Percentiles rank a stretch among this genome's conserved stretches.
These are phyloP conservation scores for Drosophila seguyi DNA, from an alignment of 1,140 invertebrate genomes.

Conservation along the genomic window DNA sequence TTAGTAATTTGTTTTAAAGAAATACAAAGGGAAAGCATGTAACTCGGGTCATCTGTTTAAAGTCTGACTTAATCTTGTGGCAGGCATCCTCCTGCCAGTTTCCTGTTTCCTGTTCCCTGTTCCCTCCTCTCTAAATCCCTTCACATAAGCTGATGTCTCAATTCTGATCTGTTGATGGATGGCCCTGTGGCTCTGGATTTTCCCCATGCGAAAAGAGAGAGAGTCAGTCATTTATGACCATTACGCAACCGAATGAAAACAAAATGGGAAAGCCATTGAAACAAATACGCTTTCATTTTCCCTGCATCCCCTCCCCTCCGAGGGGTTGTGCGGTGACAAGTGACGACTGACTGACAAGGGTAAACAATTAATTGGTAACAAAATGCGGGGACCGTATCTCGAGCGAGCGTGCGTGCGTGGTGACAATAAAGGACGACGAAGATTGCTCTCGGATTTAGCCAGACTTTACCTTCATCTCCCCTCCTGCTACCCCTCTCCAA, in stretches of 20 bases:
- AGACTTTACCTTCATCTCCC: not conserved
- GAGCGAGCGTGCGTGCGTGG: slow-evolving; percentile 9
- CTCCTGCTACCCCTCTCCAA: not conserved
- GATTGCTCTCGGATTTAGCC: slow-evolving; percentile 31
- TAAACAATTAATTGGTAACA: slow-evolving; percentile 81
- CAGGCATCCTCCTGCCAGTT: not conserved
- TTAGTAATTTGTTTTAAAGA: not conserved
- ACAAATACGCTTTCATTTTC: slow-evolving; percentile 35
- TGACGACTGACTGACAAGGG: slow-evolving; percentile 74
- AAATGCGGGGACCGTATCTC: slow-evolving; percentile 23
- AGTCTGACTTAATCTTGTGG: not conserved
- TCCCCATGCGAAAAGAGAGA: slow-evolving; percentile 4
- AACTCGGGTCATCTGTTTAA: slow-evolving; percentile 3
- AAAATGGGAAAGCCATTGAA: slow-evolving; percentile 35
- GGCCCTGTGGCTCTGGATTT: slow-evolving; percentile 30
- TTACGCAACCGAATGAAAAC: slow-evolving; percentile 47
- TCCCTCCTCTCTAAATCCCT: no score
- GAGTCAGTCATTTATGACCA: slow-evolving; percentile 51
- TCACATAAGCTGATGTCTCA: slow-evolving; percentile 45
- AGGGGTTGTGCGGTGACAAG: slow-evolving; percentile 33
- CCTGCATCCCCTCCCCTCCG: no score
- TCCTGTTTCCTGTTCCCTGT: no score
- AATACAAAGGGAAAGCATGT: not conserved
- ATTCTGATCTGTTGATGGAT: slow-evolving; percentile 53
- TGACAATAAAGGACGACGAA: slow-evolving; percentile 27